A percentile compares a stretch with the other conserved stretches of the same genome.
Conservation (phyloP, 2,888 invertebrate species). For the Spisula solida region DNA sequence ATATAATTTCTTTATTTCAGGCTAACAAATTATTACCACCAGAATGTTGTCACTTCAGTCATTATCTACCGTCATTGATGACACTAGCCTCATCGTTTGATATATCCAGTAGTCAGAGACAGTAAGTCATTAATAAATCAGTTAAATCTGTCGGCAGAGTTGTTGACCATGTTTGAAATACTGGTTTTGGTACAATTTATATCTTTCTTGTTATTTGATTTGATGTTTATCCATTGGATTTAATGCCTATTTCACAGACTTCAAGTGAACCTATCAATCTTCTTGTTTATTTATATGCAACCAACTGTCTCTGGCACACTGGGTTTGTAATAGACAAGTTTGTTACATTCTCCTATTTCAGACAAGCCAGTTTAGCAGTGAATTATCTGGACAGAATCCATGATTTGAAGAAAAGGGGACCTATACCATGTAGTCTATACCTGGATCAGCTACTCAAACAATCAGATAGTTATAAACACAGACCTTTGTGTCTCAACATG, state of each 20-base stretch:
- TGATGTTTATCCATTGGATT: too few species aligned
- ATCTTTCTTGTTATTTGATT: too few species aligned
- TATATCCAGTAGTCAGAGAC: constrained; percentile 75
- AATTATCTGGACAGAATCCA: constrained; percentile 92
- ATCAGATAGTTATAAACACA: constrained; percentile 69
- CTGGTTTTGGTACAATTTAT: too few species aligned
- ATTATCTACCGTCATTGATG: constrained; percentile 94
- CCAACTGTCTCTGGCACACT: too few species aligned
- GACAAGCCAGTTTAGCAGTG: constrained; percentile 94
- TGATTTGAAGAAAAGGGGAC: constrained; percentile 93
- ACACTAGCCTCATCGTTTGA: constrained; percentile 92
- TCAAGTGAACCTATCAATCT: too few species aligned
- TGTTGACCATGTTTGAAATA: too few species aligned
- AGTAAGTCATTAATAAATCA: constrained; percentile 75
- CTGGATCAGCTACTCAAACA: constrained; percentile 88
- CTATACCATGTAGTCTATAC: constrained; percentile 93
- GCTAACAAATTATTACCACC: constrained; percentile 92
- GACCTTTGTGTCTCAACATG: constrained; percentile 67
- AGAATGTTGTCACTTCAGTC: constrained; percentile 94
- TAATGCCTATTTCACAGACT: too few species aligned
- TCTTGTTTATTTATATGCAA: too few species aligned
- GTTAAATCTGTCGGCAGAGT: too few species aligned
- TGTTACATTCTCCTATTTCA: constrained; percentile 55
- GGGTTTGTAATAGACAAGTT: background rate
- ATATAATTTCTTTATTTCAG: constrained; percentile 70